phyloP scores from a whole-genome alignment of 2,113 vertebrate species.

The Pelodiscus sinensis region DNA sequence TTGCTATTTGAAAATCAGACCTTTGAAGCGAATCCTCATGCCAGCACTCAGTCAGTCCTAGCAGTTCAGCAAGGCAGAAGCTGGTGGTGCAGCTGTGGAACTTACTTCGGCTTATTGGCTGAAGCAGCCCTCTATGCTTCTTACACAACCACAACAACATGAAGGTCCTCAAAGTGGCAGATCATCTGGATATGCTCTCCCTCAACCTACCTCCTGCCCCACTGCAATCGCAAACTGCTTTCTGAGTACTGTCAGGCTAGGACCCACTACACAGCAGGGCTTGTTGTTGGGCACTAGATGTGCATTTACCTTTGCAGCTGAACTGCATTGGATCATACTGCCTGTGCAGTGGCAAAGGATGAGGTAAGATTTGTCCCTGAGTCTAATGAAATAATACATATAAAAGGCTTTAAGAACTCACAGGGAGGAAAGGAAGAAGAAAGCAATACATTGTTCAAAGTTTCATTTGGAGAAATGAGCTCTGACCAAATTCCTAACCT shows the following conservation, averaged over 20 bases:
- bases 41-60: not conserved
- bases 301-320: not conserved
- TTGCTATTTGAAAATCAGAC: not conserved
- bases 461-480: slow-evolving; percentile 18
- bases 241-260: not conserved
- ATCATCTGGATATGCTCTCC: not conserved
- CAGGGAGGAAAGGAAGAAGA: not conserved
- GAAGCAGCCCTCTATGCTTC: not conserved
- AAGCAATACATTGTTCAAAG: not conserved
- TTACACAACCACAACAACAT: not conserved
- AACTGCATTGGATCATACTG: not conserved
- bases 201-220: not conserved
- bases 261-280: not conserved
- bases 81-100: not conserved
- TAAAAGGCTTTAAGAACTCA: not conserved
- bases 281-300: not conserved
- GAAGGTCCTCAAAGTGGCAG: not conserved
- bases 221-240: not conserved
- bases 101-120: not conserved
- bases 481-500: not conserved
- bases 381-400: not conserved
- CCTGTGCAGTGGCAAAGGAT: not conserved
- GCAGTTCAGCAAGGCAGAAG: not conserved
- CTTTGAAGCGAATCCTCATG: not conserved
- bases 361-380: not conserved